Percentiles rank a stretch among this genome's conserved stretches.
Conservation (phyloP, 2,888 invertebrate species). For the Platynereis dumerilii region DNA sequence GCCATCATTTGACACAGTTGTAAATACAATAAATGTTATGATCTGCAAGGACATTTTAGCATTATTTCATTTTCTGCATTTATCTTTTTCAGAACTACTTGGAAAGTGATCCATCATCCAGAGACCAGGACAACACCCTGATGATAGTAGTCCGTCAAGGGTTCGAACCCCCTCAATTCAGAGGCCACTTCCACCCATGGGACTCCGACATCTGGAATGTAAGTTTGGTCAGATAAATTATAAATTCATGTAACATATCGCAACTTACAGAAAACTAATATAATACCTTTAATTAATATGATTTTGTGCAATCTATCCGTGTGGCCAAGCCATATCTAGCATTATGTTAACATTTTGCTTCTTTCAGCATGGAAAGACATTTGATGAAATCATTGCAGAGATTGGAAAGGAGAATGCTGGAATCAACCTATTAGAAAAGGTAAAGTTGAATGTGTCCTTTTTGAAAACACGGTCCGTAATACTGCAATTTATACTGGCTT, state of each 20-base stretch:
- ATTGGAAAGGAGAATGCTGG: constrained; percentile 43
- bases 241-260: no score
- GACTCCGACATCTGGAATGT: constrained; percentile 62
- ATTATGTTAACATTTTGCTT: not conserved
- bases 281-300: no score
- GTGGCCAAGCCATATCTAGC: not conserved
- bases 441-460: constrained; percentile 15
- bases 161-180: constrained; percentile 78
- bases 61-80: no score
- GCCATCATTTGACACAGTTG: constrained; percentile 79
- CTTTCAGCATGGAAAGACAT: constrained; percentile 43
- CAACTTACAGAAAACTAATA: no score
- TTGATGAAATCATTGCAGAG: constrained; percentile 43
- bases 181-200: constrained; percentile 79
- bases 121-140: constrained; percentile 73
- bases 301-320: no score
- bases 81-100: constrained; percentile 71
- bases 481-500: no score
- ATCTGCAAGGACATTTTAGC: constrained; percentile 46
- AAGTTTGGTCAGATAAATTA: no score
- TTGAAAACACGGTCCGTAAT: not conserved
- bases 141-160: constrained; percentile 78
- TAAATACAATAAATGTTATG: constrained; percentile 79
- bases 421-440: constrained; percentile 40
- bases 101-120: constrained; percentile 72